A percentile compares a stretch with the other conserved stretches of the same genome.
Conservation (phyloP, 92 coral and sea anemone species). For the Epizoanthus scotinus region DNA sequence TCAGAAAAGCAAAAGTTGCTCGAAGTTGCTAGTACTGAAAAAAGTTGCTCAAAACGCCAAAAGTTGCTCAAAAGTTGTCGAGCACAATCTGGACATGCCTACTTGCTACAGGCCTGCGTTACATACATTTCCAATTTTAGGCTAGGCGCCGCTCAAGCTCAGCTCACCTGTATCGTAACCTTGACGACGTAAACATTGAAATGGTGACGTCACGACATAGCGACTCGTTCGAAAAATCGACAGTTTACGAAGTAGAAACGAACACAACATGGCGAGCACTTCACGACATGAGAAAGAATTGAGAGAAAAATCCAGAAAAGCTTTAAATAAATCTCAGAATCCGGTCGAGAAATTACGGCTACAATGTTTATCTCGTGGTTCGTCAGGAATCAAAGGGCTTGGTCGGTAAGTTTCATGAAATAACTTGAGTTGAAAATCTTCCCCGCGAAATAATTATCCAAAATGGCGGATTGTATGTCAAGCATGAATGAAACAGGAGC, state of each 20-base stretch:
- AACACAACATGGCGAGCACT: conserved; percentile 92
- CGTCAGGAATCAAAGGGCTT: conserved; percentile 95
- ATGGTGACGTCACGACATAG: conserved; percentile 61
- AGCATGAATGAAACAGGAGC: not conserved
- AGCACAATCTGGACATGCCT: no score
- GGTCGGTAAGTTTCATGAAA: conserved; percentile 68
- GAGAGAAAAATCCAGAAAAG: conserved; percentile 80
- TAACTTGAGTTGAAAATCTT: no score
- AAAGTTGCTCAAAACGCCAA: no score
- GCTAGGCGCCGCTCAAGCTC: no score
- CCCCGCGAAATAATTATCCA: not conserved
- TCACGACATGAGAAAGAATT: conserved; percentile 85
- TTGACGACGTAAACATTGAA: conserved; percentile 57
- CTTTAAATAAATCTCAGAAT: conserved; percentile 55
- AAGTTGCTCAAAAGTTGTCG: no score
- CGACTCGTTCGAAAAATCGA: conserved; percentile 18
- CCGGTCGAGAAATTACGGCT: conserved; percentile 87
- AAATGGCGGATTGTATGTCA: not conserved
- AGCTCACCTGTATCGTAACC: conserved; percentile 41
- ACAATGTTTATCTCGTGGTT: conserved; percentile 89
- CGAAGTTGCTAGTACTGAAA: no score
- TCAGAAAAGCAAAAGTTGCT: no score
- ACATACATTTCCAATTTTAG: no score
- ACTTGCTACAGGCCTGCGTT: no score
- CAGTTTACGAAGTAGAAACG: conserved; percentile 32